These are phyloP conservation scores for Brachionus sp. DNA, from an alignment of 1,140 invertebrate species.

Conservation along the genomic window DNA sequence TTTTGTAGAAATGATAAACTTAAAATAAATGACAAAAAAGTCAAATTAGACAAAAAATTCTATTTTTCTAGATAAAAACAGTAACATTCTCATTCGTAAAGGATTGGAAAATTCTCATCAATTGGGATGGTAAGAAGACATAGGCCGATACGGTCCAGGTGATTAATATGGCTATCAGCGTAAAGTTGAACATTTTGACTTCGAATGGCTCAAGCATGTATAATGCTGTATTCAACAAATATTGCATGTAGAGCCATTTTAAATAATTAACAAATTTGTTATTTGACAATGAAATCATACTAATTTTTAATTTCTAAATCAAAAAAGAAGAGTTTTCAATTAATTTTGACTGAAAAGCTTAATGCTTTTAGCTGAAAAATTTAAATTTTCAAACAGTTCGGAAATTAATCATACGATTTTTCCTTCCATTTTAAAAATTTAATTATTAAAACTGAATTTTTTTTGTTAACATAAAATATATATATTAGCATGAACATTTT, in stretches of 20 bases:
- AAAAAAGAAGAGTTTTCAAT: not conserved
- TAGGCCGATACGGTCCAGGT: constrained; percentile 31
- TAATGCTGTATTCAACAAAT: constrained; percentile 42
- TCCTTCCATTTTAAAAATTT: not conserved
- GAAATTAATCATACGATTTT: not conserved
- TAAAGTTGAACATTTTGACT: not conserved
- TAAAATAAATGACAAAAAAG: not conserved
- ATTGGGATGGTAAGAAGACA: constrained; percentile 41
- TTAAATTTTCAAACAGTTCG: not conserved
- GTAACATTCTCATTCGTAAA: constrained; percentile 24
- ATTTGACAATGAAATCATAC: constrained; percentile 3
- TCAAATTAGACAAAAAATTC: not conserved
- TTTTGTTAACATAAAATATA: not conserved
- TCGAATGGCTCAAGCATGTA: constrained; percentile 46
- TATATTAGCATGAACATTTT: not conserved
- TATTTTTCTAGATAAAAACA: constrained; percentile 10
- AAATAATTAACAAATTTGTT: constrained; percentile 42
- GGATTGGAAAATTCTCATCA: constrained; percentile 14
- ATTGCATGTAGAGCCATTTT: constrained; percentile 43
- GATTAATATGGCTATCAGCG: not conserved
- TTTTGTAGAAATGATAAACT: too few species aligned
- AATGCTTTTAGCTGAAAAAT: not conserved
- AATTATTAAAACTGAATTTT: not conserved
- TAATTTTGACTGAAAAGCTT: not conserved
- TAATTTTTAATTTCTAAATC: not conserved